phyloP scores from a whole-genome alignment of 2,888 invertebrate species.

The Cheilosia scutellata region DNA sequence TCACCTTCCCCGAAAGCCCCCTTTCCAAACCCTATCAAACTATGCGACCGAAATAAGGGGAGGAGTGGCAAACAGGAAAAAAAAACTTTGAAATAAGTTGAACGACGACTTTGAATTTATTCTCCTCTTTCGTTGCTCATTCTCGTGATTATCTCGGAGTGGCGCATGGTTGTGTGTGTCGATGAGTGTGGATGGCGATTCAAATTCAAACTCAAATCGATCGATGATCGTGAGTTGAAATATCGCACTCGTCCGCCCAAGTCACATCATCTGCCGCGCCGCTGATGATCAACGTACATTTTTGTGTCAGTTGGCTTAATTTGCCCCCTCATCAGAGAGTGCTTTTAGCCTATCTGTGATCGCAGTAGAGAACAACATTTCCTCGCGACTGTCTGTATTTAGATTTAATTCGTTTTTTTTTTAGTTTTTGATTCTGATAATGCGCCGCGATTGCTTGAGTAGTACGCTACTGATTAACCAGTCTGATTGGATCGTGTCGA shows the following conservation, averaged over 20 bases:
- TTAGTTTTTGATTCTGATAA: constrained; percentile 50
- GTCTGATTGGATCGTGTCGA: constrained; percentile 54
- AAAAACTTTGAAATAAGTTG: constrained; percentile 49
- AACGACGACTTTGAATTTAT: constrained; percentile 65
- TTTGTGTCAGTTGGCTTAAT: constrained; percentile 19
- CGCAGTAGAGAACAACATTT: not conserved
- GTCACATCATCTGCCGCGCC: constrained; percentile 7
- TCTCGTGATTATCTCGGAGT: constrained; percentile 39
- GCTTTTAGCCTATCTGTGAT: not conserved
- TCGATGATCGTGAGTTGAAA: constrained; percentile 60
- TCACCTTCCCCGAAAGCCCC: not conserved
- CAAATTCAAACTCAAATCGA: constrained; percentile 46
- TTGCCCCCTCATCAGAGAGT: constrained; percentile 34
- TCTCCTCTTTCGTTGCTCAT: constrained; percentile 43
- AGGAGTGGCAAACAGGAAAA: constrained; percentile 29
- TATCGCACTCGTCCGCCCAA: constrained; percentile 45
- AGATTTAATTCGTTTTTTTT: constrained; percentile 15
- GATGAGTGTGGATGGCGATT: constrained; percentile 30
- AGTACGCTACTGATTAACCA: constrained; percentile 58
- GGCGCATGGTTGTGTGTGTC: constrained; percentile 1
- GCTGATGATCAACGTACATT: constrained; percentile 14
- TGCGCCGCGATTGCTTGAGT: constrained; percentile 43
- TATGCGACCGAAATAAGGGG: not conserved
- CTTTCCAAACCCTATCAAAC: not conserved
- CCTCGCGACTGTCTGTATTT: not conserved